phyloP scores from a whole-genome alignment of 1,140 invertebrate genomes.

The Carposina sasakii region DNA sequence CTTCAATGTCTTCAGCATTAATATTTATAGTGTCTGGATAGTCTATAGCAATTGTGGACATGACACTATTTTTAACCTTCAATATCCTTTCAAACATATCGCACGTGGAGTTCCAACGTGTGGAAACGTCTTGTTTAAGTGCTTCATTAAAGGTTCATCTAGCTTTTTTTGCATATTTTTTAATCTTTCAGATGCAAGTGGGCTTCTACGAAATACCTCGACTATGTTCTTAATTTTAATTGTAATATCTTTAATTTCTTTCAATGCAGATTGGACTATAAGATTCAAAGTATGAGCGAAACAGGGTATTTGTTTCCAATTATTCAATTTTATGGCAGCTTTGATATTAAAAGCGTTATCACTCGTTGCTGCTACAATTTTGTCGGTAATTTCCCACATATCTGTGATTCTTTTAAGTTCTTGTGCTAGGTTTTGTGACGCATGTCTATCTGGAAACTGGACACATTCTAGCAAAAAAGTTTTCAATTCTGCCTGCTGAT shows the following conservation, averaged over 20 bases:
- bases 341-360: constrained; percentile 40
- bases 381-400: constrained; percentile 24
- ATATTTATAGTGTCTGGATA: constrained; percentile 1
- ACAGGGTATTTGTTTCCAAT: constrained; percentile 23
- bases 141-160: constrained; percentile 22
- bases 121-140: constrained; percentile 36
- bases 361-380: constrained; percentile 20
- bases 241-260: background rate
- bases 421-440: constrained; percentile 17
- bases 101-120: constrained; percentile 39
- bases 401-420: constrained; percentile 15
- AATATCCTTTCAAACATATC: constrained; percentile 34
- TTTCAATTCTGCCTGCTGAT: constrained; percentile 14
- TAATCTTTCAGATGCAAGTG: constrained; percentile 16
- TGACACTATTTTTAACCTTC: constrained; percentile 30
- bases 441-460: constrained; percentile 17
- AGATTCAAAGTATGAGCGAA: constrained; percentile 29
- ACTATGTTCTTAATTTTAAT: background rate
- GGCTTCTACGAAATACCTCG: constrained; percentile 17
- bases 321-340: constrained; percentile 19
- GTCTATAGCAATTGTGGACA: constrained; percentile 24
- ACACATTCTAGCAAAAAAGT: constrained; percentile 20
- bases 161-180: constrained; percentile 24
- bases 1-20: background rate
- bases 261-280: constrained; percentile 18